Evolutionary conservation across 2,888 invertebrate genomes (phyloP), one percentile per base, ranked within the genome.

Genomic region (Hypselothyrea guttata): DNA sequence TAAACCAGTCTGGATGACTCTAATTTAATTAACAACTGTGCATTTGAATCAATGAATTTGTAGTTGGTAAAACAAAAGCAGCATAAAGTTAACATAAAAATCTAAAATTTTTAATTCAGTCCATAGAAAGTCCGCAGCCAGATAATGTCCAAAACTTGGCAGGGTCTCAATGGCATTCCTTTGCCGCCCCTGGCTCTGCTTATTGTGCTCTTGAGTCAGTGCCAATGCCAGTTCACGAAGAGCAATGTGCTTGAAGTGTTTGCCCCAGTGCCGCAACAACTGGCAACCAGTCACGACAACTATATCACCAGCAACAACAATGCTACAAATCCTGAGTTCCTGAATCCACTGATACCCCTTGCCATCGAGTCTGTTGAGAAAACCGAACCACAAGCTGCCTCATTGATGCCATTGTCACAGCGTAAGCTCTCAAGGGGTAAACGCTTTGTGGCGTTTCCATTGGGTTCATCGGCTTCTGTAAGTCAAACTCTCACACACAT

Each of bases 381-480:
- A n/a, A 2, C 34, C 11, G 13, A 12, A 12, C 35, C 35, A 12
- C 35, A 35, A 35, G 7, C 27, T 57, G 71, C 45, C 54, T 41
- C 67, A 61, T 53, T 52, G 75, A 40, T 41, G 49, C 60, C 66
- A 52, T 57, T 59, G 60, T 62, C 67, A 42, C 81, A 72, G 71
- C 86, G 73, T 44, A 76, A 59, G 41, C 75, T 65, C 58, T 87
- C 87, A 4, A 77, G 90, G 31, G 78, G 84, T 47, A 91, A 90
- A 69, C 91, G 92, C 49, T 92, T 91, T 86, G 88, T 92, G 57
- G 91, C 91, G 52, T 92, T 92, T 85, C 92, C 92, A 1, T 89
- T 91, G 81, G 92, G 92, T 59, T 92, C 92, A 35, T 91, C 91
- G 61, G 91, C 92, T 77, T 91, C 92, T 67, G 92, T 92, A 77